Conservation (phyloP, 2,888 invertebrate genomes). For the Drosophila prolongata region DNA sequence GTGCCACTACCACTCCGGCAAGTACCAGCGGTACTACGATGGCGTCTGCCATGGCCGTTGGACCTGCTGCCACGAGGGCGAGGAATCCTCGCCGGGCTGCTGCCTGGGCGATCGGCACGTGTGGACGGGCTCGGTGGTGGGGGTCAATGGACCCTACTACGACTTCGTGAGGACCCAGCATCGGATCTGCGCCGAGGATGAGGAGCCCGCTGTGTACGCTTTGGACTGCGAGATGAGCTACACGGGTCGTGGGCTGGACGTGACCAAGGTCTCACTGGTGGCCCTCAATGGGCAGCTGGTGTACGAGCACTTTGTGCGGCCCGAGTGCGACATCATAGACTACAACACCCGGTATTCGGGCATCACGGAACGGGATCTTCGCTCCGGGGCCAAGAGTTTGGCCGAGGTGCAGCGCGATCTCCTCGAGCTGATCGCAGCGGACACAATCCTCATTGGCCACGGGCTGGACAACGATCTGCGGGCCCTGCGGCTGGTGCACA, state of each 20-base stretch:
- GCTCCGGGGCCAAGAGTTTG: slow-evolving; percentile 88
- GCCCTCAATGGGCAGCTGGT: slow-evolving; percentile 90
- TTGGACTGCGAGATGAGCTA: slow-evolving; percentile 99
- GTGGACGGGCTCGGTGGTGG: slow-evolving; percentile 89
- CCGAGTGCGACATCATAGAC: slow-evolving; percentile 93
- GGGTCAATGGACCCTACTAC: slow-evolving; percentile 90
- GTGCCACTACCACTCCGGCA: slow-evolving; percentile 96
- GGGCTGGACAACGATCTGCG: slow-evolving; percentile 97
- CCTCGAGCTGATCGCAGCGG: slow-evolving; percentile 90
- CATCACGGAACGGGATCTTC: slow-evolving; percentile 89
- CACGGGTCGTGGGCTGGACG: slow-evolving; percentile 93
- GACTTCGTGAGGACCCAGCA: slow-evolving; percentile 87
- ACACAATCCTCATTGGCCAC: slow-evolving; percentile 97
- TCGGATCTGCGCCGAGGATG: slow-evolving; percentile 31
- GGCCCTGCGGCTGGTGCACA: slow-evolving; percentile 93
- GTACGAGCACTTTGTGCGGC: slow-evolving; percentile 93
- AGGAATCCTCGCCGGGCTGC: slow-evolving; percentile 87
- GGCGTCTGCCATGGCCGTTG: slow-evolving; percentile 81
- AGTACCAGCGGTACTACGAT: slow-evolving; percentile 84
- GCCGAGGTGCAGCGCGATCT: slow-evolving; percentile 94
- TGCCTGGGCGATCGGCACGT: slow-evolving; percentile 89
- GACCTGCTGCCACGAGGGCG: slow-evolving; percentile 87
- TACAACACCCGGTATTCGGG: slow-evolving; percentile 98
- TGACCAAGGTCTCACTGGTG: slow-evolving; percentile 94
- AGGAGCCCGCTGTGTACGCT: slow-evolving; percentile 87